Percentiles rank a stretch among this genome's conserved stretches.
Evolutionary conservation across 2,797 vertebrate species (phyloP).

Genomic region (Furcifer pardalis): DNA sequence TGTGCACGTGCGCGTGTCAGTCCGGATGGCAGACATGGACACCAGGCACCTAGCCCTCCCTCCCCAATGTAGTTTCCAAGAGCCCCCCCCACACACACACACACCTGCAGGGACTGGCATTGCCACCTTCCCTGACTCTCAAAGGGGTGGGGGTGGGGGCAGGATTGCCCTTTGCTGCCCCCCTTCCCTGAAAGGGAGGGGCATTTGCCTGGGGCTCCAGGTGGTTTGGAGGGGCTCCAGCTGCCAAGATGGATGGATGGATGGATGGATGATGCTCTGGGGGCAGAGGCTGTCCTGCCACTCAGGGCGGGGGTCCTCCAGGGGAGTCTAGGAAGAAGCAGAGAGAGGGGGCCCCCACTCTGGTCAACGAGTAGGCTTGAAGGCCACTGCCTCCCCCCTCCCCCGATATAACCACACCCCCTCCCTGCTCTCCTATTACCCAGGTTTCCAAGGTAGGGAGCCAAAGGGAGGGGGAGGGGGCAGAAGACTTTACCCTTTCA

Average conservation of each 20-base stretch:
- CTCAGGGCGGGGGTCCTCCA: slow-evolving; percentile 19
- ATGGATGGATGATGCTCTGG: neutral
- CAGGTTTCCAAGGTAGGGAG: neutral
- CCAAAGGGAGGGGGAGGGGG: neutral
- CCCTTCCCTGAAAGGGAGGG: neutral
- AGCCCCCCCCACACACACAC: too few relatives aligned
- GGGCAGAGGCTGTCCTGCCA: slow-evolving; percentile 28
- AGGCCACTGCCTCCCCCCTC: too few relatives aligned
- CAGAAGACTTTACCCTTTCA: neutral
- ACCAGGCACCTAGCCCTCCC: too few relatives aligned
- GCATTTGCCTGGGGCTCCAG: neutral
- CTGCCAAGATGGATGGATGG: neutral
- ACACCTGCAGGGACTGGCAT: rapidly evolving
- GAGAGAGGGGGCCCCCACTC: neutral
- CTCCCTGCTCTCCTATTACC: neutral
- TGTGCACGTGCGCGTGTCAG: too few relatives aligned
- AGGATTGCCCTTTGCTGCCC: neutral
- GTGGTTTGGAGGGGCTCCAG: neutral
- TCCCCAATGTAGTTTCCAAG: too few relatives aligned
- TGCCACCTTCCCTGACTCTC: too few relatives aligned
- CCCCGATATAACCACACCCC: too few relatives aligned
- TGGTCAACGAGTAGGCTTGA: too few relatives aligned
- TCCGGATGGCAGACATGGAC: neutral
- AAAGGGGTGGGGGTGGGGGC: neutral
- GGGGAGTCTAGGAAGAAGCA: slow-evolving; percentile 27